A percentile compares a stretch with the other conserved stretches of the same genome.
These are phyloP conservation scores for Spondyliosoma cantharus DNA, from an alignment of 2,797 vertebrate genomes.

Conservation along the genomic window DNA sequence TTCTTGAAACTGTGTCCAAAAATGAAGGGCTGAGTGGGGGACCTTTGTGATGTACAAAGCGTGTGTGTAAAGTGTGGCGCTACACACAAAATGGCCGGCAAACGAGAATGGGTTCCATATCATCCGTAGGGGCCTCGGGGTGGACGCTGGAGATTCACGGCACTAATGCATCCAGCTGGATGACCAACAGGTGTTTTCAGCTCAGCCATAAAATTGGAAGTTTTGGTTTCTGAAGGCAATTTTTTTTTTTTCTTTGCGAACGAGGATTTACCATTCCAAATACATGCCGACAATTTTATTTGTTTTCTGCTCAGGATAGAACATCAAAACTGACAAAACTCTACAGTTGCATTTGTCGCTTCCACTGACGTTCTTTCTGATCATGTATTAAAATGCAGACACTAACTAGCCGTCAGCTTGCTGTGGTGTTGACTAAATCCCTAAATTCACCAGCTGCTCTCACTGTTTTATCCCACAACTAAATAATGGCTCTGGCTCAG, in stretches of 20 bases:
- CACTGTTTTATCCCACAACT: conserved; percentile 69
- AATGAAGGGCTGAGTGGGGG: neutral
- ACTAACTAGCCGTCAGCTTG: conserved; percentile 45
- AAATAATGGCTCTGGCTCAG: conserved; percentile 73
- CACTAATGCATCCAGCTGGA: conserved; percentile 5
- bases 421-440: conserved; percentile 61
- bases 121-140: neutral
- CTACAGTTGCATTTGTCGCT: conserved; percentile 25
- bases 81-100: neutral
- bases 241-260: conserved; percentile 8
- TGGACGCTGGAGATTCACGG: neutral
- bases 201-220: neutral
- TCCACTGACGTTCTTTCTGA: conserved; percentile 5
- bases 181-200: neutral
- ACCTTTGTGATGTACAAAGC: neutral
- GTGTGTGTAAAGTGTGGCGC: neutral
- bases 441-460: conserved; percentile 71
- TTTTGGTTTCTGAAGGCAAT: neutral
- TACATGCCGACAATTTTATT: neutral
- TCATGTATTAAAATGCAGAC: conserved; percentile 56
- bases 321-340: neutral
- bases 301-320: conserved; percentile 13
- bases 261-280: neutral
- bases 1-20: neutral
- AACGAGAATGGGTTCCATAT: neutral